Base-by-base conservation (phyloP, 1,140 invertebrate genomes). In the Armadillidium nasatum region DNA sequence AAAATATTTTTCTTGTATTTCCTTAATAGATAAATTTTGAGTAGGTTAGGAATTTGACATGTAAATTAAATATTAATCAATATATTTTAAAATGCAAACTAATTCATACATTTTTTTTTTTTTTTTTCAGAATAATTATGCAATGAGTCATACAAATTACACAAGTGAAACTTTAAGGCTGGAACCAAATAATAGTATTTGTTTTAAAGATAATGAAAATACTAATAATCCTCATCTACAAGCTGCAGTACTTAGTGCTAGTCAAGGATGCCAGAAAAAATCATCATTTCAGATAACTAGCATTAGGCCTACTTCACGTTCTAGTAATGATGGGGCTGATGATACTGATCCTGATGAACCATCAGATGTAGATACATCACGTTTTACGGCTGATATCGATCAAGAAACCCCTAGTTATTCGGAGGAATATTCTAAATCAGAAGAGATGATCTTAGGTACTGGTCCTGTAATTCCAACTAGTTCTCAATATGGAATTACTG, bases 221-320 rank as follows among this genome's bases (percentile, higher is more conserved):
- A 33, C 60, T 10, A 75, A 19, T 66, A 75, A 43, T 44, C 44
- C 45, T n/a, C 72, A 74, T 60, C 13, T 33, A 19, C 72, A 74
- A 54, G 72, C 54, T 19, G 44, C 50, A 23, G 44, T 43, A 23
- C 73, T 60, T 44, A 23, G 46, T 46, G 76, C 7, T 19, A 72
- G 33, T 22, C 79, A 76, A 21, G 70, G 23, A 23, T 76, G 46
- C 50, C 77, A 74, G n/a, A 80, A 78, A 72, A 92, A 92, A 87
- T 93, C 92, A 83, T 95, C 94, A 74, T 96, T 96, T 87, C 94
- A 96, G 87, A 96, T 96, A 83, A 96, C 94, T 10, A 93, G 91
- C 84, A 90, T 95, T 76, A 94, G 91, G 78, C 90, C 92, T 80
- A 91, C 90, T 81, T 90, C 90, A 82, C 89, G 90, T 74, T 88